phyloP scores from a whole-genome alignment of 2,888 invertebrate genomes.

The Ennomos quercinarius region DNA sequence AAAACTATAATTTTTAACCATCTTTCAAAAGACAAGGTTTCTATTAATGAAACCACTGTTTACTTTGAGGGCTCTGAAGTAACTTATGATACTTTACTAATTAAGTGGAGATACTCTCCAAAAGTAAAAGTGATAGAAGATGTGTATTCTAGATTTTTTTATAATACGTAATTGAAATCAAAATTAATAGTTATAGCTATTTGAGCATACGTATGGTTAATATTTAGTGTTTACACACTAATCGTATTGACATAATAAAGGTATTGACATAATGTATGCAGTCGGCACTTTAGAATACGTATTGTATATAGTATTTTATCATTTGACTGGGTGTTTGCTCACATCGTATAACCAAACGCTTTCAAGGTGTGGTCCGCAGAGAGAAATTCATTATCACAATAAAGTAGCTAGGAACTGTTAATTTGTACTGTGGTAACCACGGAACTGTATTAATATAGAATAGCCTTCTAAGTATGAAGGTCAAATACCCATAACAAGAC shows the following conservation, averaged over 20 bases:
- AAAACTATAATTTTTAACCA: too few relatives aligned
- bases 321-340: constrained; percentile 30
- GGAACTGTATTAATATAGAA: constrained; percentile 6
- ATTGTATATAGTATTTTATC: constrained; percentile 8
- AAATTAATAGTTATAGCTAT: too few relatives aligned
- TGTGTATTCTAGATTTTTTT: too few relatives aligned
- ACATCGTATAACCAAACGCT: constrained; percentile 39
- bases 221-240: neutral
- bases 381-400: constrained; percentile 47
- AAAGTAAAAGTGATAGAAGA: too few relatives aligned
- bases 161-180: too few relatives aligned
- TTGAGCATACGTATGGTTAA: too few relatives aligned
- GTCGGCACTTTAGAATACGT: constrained; percentile 19
- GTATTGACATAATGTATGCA: neutral
- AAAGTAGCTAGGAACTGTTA: constrained; percentile 9
- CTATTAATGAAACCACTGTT: too few relatives aligned
- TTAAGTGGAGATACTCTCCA: too few relatives aligned
- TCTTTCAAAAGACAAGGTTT: too few relatives aligned
- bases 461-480: neutral
- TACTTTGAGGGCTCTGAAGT: too few relatives aligned
- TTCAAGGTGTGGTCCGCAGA: constrained; percentile 53
- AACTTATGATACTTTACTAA: too few relatives aligned
- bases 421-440: constrained; percentile 8
- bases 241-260: constrained; percentile 2
- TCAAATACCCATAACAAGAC: too few relatives aligned